Evolutionary conservation across 2,888 invertebrate species (phyloP).

Genomic region (Scaptomyza cyrtandrae): DNA sequence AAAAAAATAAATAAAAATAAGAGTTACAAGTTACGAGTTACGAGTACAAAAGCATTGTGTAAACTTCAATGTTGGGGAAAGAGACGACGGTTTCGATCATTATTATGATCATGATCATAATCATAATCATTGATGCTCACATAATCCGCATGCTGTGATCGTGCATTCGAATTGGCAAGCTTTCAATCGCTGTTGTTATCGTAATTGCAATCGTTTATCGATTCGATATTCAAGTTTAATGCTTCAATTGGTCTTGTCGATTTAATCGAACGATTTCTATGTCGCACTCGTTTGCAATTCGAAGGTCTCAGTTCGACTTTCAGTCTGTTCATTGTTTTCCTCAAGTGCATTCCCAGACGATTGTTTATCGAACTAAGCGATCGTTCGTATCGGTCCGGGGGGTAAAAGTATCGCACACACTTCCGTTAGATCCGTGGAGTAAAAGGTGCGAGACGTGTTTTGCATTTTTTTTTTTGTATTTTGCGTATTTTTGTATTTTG

Average conservation of each 20-base stretch:
- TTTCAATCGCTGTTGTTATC: constrained; percentile 6
- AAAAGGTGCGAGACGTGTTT: constrained; percentile 61
- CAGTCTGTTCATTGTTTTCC: not conserved
- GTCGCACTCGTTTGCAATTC: constrained; percentile 43
- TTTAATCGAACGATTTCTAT: constrained; percentile 74
- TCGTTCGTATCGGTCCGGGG: too few relatives aligned
- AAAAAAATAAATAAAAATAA: too few relatives aligned
- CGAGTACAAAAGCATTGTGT: constrained; percentile 5
- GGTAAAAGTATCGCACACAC: constrained; percentile 48
- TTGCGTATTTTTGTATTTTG: constrained; percentile 12
- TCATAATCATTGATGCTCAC: constrained; percentile 15
- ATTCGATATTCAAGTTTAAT: constrained; percentile 67
- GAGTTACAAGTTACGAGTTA: not conserved
- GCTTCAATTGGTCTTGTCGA: constrained; percentile 55
- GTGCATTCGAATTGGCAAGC: constrained; percentile 16
- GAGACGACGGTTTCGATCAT: constrained; percentile 15
- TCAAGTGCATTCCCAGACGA: constrained; percentile 34
- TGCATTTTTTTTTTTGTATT: constrained; percentile 29
- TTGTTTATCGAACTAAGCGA: constrained; percentile 27
- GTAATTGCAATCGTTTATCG: constrained; percentile 37
- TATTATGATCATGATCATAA: constrained; percentile 16
- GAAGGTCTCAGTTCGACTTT: constrained; percentile 34
- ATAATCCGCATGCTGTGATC: constrained; percentile 10
- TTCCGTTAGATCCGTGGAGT: constrained; percentile 64
- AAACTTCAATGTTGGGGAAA: too few relatives aligned